Base-by-base conservation (phyloP, 2,888 invertebrate species). In the Drosophila yooni region DNA sequence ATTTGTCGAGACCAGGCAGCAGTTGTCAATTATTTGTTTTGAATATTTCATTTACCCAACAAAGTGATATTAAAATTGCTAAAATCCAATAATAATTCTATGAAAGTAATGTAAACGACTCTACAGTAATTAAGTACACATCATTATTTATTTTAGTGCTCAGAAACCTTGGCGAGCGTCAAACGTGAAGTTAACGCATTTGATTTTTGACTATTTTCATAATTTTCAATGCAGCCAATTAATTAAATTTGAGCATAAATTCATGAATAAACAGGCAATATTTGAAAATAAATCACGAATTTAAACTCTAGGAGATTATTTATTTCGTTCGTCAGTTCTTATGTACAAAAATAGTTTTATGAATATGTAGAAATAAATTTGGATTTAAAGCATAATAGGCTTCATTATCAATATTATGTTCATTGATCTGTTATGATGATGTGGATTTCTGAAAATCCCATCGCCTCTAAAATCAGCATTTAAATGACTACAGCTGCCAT, bases 401-500 rank as follows among this genome's bases (percentile, higher is more conserved):
- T 43, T 57, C 40, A 59, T 48, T 40, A 53, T 25, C 25, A 18
- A 31, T 18, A 33, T 27, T 18, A 40, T 54, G 33, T 7, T 46
- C 46, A 52, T 48, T 58, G 62, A 21, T 27, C 56, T 51, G 43
- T 58, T 46, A 54, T 53, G n/a, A 54, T 52, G 10, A 50, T 63
- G 59, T 40, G 33, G 53, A 56, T 62, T 21, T 48, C 50, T n/a
- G 29, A 56, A 40, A 46, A 56, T 56, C 11, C 15, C n/a, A n/a
- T 38, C 29, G 27, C 52, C 11, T 18, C 25, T 29, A 13, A 66
- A 46, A 75, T 48, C 21, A 40, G 50, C 51, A 78, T 78, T 74
- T 56, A 63, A 79, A 78, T 74, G 67, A 65, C 75, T 71, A 75
- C 71, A 53, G 64, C 29, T 79, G 71, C 62, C 67, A 67, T 74